Evolutionary conservation across 2,113 vertebrate species (phyloP), one percentile per base, ranked within the genome.

Genomic region (Pyxicephalus adspersus): DNA sequence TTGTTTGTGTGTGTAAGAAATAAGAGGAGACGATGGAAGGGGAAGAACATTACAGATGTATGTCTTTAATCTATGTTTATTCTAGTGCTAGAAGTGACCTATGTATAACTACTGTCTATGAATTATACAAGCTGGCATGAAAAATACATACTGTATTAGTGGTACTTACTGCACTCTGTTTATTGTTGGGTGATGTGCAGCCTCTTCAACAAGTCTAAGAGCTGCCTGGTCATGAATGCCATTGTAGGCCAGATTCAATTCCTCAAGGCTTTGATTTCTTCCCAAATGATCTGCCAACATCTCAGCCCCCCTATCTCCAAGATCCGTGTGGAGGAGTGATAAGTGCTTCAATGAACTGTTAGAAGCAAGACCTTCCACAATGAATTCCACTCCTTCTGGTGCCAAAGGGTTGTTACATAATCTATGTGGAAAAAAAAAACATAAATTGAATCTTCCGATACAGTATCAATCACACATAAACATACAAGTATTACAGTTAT

Each of bases 241-340:
- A 61, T 98, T 99, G 84, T 97, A 97, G 84, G 96, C 96, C 83
- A 99, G 93, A 0, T 98, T 97, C 76, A 99, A 91, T 84, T 98
- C 96, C 90, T 90, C 89, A 2, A 99, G 91, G 4, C 89, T 87
- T 1, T 54, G 71, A 83, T 96, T 95, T 8, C 83, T 19, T 13
- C 88, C 84, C 75, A 99, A 91, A 54, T 84, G 90, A 55, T 85
- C 71, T 13, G 95, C 93, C 81, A 99, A 88, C 72, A 94, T 77
- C 23, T 91, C 67, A 0, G 94, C 89, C 0, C 92, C 94, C 8
- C 34, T 11, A 72, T 98, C 95, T 1, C 94, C 95, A 64, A 99
- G 86, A 0, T 90, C 88, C 0, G 96, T 96, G 91, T 98, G 96
- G 87, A 98, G 94, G 81, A 99, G 89, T 25, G 94, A 95, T 83